Evolutionary conservation across 1,140 invertebrate species (phyloP).

Genomic region (Portunus trituberculatus): DNA sequence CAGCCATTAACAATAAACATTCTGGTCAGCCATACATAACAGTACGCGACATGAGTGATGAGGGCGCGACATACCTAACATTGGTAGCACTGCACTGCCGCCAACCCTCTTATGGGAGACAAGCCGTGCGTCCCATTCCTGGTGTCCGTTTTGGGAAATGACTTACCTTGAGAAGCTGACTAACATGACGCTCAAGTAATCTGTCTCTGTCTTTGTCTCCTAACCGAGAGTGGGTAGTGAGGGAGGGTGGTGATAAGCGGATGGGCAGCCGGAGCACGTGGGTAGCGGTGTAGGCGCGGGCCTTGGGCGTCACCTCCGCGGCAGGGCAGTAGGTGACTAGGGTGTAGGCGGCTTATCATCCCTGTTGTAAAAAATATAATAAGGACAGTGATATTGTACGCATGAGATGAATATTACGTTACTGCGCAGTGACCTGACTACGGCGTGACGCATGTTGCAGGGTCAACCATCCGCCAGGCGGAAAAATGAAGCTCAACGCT

Average conservation of each 20-base stretch:
- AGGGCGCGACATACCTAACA: background rate
- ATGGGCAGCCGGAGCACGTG: background rate
- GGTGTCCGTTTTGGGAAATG: background rate
- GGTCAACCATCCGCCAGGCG: conserved; percentile 64
- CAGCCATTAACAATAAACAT: background rate
- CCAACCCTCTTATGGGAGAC: background rate
- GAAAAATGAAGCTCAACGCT: conserved; percentile 44
- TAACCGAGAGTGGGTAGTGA: background rate
- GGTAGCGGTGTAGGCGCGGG: background rate
- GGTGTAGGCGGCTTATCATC: too few species aligned
- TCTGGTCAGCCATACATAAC: background rate
- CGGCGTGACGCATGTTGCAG: conserved; percentile 50
- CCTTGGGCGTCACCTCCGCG: background rate
- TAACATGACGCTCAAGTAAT: background rate
- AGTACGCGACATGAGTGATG: background rate
- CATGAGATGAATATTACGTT: background rate
- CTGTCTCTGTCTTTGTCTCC: background rate
- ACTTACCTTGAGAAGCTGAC: background rate
- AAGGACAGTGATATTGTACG: background rate
- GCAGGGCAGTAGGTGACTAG: background rate
- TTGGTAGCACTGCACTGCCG: background rate
- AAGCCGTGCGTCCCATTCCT: background rate
- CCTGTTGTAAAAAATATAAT: background rate
- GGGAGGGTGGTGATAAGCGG: background rate
- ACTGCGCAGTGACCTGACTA: background rate